Percentiles rank a stretch among this genome's conserved stretches.
Conservation (phyloP, 2,888 invertebrate genomes). For the Athalia cordata region DNA sequence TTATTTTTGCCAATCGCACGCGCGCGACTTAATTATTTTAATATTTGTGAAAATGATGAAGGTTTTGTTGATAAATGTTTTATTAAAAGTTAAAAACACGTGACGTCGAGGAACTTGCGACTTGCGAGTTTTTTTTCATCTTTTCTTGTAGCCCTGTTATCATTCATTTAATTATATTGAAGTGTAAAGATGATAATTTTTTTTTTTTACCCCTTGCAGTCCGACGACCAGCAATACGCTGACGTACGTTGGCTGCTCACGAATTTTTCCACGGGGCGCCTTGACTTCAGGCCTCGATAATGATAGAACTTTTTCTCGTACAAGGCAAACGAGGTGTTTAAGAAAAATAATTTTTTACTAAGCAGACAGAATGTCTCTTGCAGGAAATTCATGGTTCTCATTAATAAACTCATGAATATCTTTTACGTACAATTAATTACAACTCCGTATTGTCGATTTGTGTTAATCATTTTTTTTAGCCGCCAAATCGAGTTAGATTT, state of each 20-base stretch:
- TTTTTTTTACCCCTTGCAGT: background rate
- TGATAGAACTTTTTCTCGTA: constrained; percentile 18
- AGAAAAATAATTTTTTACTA: constrained; percentile 12
- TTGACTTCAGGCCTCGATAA: background rate
- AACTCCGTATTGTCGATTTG: no score
- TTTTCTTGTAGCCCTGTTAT: background rate
- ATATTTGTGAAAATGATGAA: no score
- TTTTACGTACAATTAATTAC: no score
- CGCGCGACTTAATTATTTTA: no score
- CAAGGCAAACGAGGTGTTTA: constrained; percentile 23
- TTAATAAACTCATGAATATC: constrained; percentile 4
- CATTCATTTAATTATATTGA: no score
- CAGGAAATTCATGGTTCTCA: background rate
- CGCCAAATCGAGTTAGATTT: no score
- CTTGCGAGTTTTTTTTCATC: background rate
- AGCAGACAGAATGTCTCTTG: background rate
- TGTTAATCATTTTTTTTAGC: no score
- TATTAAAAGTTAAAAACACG: background rate
- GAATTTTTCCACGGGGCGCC: constrained; percentile 18
- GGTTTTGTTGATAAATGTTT: no score
- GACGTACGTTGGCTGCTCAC: constrained; percentile 31
- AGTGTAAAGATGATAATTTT: no score
- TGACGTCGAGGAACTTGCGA: background rate
- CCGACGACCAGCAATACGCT: constrained; percentile 11
- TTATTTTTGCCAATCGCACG: no score